Conservation (phyloP, 2,113 vertebrate species). For the Gymnarchus niloticus region DNA sequence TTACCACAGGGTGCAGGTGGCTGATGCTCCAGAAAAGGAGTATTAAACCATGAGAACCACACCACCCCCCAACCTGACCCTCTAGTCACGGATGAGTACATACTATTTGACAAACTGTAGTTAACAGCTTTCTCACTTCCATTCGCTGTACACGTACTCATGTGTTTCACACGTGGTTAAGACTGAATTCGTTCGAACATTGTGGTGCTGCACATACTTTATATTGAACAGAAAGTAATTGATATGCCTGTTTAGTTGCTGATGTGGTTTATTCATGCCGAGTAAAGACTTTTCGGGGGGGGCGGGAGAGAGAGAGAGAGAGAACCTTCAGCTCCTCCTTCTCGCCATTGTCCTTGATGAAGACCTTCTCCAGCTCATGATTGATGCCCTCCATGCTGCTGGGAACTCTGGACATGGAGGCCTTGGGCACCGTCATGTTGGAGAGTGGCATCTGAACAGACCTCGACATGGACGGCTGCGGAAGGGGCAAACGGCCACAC, state of each 20-base stretch:
- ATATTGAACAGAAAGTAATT: background rate
- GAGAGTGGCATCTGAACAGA: constrained; percentile 84
- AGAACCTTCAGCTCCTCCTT: constrained; percentile 89
- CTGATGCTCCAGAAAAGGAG: background rate
- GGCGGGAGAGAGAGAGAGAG: background rate
- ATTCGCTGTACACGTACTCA: too few species aligned
- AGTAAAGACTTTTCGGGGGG: background rate
- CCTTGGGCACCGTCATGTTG: constrained; percentile 90
- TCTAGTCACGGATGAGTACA: background rate
- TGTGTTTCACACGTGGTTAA: background rate
- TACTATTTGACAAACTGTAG: background rate
- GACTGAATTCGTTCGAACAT: background rate
- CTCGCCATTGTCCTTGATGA: constrained; percentile 87
- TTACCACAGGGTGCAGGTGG: background rate
- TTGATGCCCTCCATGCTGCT: constrained; percentile 98
- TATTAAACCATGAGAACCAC: background rate
- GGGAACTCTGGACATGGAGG: constrained; percentile 83
- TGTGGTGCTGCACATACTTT: background rate
- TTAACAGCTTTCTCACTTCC: background rate
- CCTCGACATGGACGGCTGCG: constrained; percentile 76
- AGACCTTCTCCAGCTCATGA: constrained; percentile 95
- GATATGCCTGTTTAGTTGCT: too few species aligned
- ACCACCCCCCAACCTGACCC: background rate
- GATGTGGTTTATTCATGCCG: background rate
- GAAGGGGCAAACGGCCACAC: background rate